Conservation (phyloP, 2,888 invertebrate species). For the Dynastes grantii region DNA sequence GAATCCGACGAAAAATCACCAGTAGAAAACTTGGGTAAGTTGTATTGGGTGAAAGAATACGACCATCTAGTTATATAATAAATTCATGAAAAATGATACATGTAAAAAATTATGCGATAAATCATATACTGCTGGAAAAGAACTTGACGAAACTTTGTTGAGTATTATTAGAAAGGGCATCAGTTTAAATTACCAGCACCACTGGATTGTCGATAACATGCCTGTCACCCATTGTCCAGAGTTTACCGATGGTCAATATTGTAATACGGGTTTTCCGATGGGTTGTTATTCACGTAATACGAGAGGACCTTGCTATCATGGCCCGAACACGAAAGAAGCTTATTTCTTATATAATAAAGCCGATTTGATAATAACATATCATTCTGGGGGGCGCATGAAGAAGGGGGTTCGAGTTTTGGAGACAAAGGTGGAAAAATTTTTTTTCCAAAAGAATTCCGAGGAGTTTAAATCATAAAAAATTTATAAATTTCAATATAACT, state of each 20-base stretch:
- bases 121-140: conserved; percentile 79
- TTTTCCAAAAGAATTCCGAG: too few relatives aligned
- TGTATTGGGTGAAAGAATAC: conserved; percentile 98
- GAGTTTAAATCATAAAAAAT: conserved; percentile 67
- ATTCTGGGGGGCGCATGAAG: conserved; percentile 91
- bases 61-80: conserved; percentile 94
- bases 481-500: background rate
- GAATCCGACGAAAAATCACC: conserved; percentile 84
- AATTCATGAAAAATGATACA: conserved; percentile 82
- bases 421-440: conserved; percentile 90
- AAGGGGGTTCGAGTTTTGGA: conserved; percentile 87
- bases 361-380: conserved; percentile 93
- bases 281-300: conserved; percentile 79
- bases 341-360: conserved; percentile 98
- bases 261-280: conserved; percentile 98
- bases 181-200: conserved; percentile 96
- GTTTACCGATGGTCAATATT: conserved; percentile 82
- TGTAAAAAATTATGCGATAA: conserved; percentile 80
- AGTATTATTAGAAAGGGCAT: conserved; percentile 91
- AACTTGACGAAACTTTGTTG: conserved; percentile 75
- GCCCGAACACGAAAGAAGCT: conserved; percentile 74
- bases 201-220: conserved; percentile 99
- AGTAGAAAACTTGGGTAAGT: conserved; percentile 98
- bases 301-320: conserved; percentile 62
- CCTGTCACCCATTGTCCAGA: conserved; percentile 97